Base-by-base conservation (phyloP, 2,113 vertebrate species). In the Pheucticus melanocephalus region DNA sequence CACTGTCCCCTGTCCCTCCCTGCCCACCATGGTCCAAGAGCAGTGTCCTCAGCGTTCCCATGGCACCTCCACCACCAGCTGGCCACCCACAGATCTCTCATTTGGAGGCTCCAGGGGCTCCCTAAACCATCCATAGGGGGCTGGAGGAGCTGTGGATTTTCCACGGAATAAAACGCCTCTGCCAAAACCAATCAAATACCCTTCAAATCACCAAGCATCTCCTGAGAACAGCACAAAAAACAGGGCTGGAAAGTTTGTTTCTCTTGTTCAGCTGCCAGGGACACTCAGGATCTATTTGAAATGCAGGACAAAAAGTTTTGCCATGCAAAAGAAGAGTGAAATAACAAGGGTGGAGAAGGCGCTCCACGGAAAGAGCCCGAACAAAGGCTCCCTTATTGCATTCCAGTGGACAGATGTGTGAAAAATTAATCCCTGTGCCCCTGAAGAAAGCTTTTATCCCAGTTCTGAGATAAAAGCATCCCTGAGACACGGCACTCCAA, bases 401-500 rank as follows among this genome's bases (percentile, higher is more conserved):
- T 90, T 96, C 87, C 76, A 47, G 83, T 9, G 78, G 94, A 95
- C 86, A 95, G 92, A 95, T 90, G 94, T 94, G 94, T 66, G 82
- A 92, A 93, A 87, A 94, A 97, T 89, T 91, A 84, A 92, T 80
- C 93, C 94, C 72, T 82, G 91, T 10, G 2, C 77, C 88, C 92
- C 81, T 63, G 91, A 94, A 82, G 94, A 94, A 97, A 98, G 90
- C 88, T 60, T 84, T 97, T 95, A 95, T 92, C 77, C 89, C 80
- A 70, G 6, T 33, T 77, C 57, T 86, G 92, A 94, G 95, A 97
- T 94, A 95, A 97, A 98, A 94, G 97, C 71, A 84, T 80, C 93
- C 47, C 79, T 11, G 19, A 0, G 80, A 79, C 66, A 77, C 5
- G 42, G 77, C 66, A 42, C 86, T 86, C 70, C 92, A 21, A 84